phyloP scores from a whole-genome alignment of 2,113 vertebrate genomes.

The Carettochelys insculpta region DNA sequence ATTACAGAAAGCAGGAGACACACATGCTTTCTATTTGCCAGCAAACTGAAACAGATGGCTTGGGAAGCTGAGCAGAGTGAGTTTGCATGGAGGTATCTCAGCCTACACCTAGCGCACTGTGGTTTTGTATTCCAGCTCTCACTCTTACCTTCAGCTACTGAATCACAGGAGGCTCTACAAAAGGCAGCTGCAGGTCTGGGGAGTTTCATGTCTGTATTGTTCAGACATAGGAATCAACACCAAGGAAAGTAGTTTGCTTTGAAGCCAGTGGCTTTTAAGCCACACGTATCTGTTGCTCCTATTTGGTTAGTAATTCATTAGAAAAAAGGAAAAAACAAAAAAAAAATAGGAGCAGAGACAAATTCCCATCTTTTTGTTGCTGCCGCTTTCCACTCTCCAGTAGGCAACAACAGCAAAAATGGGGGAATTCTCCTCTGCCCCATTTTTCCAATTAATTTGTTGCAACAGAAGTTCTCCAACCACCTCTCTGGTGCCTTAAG shows the following conservation, averaged over 20 bases:
- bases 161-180: background rate
- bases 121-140: conserved; percentile 2
- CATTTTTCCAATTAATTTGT: background rate
- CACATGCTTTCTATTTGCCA: background rate
- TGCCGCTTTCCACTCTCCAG: too few relatives aligned
- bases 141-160: conserved; percentile 4
- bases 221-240: conserved; percentile 17
- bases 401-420: too few relatives aligned
- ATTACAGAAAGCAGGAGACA: background rate
- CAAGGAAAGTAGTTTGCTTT: conserved; percentile 26
- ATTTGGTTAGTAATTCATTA: too few relatives aligned
- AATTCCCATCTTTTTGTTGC: too few relatives aligned
- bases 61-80: background rate
- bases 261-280: background rate
- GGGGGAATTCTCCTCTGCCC: too few relatives aligned
- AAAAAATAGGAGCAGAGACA: too few relatives aligned
- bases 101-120: background rate
- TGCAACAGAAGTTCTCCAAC: background rate
- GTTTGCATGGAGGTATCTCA: background rate
- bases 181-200: conserved; percentile 13
- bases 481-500: background rate
- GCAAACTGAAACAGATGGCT: background rate
- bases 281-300: background rate
- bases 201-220: background rate
- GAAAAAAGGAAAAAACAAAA: too few relatives aligned